phyloP scores from a whole-genome alignment of 1,140 invertebrate species.

The Carposina sasakii region DNA sequence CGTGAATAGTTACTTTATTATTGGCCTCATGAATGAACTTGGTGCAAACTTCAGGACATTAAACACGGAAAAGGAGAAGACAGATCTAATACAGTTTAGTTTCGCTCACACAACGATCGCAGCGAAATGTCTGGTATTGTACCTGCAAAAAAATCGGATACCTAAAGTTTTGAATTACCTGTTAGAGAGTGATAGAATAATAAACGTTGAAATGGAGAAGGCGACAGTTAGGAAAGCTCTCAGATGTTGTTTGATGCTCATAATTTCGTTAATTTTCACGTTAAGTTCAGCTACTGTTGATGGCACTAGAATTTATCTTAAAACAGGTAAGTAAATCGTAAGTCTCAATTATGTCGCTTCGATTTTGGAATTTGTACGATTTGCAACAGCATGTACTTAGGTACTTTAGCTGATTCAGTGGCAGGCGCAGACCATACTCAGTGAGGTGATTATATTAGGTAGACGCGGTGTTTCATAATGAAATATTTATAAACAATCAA shows the following conservation, averaged over 20 bases:
- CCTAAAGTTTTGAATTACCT: conserved; percentile 21
- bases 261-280: conserved; percentile 13
- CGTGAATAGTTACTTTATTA: too few relatives aligned
- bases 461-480: too few relatives aligned
- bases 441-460: too few relatives aligned
- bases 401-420: too few relatives aligned
- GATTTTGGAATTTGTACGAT: too few relatives aligned
- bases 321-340: conserved; percentile 37
- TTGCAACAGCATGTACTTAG: too few relatives aligned
- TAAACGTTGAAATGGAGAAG: conserved; percentile 21
- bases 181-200: conserved; percentile 22
- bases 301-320: conserved; percentile 21
- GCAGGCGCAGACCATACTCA: too few relatives aligned
- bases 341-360: too few relatives aligned
- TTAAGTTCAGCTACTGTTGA: conserved; percentile 17
- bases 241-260: conserved; percentile 18
- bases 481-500: too few relatives aligned
- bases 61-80: conserved; percentile 30
- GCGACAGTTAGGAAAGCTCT: conserved; percentile 19
- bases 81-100: conserved; percentile 33
- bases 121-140: conserved; percentile 25
- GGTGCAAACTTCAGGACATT: conserved; percentile 24
- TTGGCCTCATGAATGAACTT: too few relatives aligned
- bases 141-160: conserved; percentile 22
- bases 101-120: conserved; percentile 27